phyloP scores from a whole-genome alignment of 2,888 invertebrate genomes.

The Itoplectis maculator region DNA sequence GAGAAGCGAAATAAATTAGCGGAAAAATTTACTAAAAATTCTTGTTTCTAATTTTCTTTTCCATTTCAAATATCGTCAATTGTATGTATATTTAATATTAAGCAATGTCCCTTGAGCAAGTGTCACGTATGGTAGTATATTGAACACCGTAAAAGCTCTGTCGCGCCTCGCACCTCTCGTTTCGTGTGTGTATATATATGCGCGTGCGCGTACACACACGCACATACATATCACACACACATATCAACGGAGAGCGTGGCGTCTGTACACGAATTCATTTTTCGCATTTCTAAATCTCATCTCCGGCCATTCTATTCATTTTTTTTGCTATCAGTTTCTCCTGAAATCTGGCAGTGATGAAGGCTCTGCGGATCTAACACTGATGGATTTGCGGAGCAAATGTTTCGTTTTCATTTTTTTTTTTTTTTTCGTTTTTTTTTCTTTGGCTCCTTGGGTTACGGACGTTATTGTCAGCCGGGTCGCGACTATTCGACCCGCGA shows the following conservation, averaged over 20 bases:
- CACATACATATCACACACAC: slow-evolving; percentile 8
- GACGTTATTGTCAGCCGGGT: slow-evolving; percentile 61
- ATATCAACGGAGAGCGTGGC: background rate
- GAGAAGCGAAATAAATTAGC: slow-evolving; percentile 49
- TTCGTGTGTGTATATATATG: slow-evolving; percentile 5
- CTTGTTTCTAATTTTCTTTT: background rate
- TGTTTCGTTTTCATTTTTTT: slow-evolving; percentile 7
- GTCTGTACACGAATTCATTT: slow-evolving; percentile 30
- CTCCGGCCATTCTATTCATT: slow-evolving; percentile 11
- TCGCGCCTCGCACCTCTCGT: slow-evolving; percentile 35
- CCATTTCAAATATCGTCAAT: slow-evolving; percentile 6
- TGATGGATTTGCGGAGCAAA: slow-evolving; percentile 36
- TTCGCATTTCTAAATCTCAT: slow-evolving; percentile 18
- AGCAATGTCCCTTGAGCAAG: slow-evolving; percentile 68
- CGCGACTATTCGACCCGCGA: slow-evolving; percentile 27
- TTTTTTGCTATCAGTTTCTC: slow-evolving; percentile 13
- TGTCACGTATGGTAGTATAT: slow-evolving; percentile 62
- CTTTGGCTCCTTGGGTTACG: slow-evolving; percentile 36
- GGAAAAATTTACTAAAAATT: slow-evolving; percentile 20
- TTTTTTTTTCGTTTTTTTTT: slow-evolving; percentile 25
- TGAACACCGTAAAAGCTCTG: slow-evolving; percentile 63
- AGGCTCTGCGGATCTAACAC: slow-evolving; percentile 52
- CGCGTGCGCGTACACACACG: background rate
- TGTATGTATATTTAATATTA: slow-evolving; percentile 38
- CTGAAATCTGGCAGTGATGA: slow-evolving; percentile 60